A percentile compares a stretch with the other conserved stretches of the same genome.
These are phyloP conservation scores for Dicyrtomina minuta DNA, from an alignment of 2,888 invertebrate genomes.

Conservation along the genomic window DNA sequence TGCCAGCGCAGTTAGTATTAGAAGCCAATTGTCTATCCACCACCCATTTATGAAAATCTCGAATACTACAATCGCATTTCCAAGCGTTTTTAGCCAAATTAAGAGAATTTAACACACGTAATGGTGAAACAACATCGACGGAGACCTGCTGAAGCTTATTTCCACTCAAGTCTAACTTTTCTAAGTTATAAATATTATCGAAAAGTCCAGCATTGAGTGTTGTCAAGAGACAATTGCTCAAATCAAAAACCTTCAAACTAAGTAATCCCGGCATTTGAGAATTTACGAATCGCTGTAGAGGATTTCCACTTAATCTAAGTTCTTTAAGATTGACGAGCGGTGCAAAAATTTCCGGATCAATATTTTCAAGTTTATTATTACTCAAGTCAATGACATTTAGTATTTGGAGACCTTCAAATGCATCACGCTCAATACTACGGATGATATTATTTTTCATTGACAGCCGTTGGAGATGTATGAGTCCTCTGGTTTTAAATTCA, in stretches of 20 bases:
- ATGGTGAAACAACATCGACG: background rate
- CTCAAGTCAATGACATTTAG: constrained; percentile 9
- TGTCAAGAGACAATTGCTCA: constrained; percentile 8
- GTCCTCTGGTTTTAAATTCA: background rate
- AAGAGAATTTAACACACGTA: background rate
- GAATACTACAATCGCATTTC: constrained; percentile 16
- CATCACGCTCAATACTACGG: background rate
- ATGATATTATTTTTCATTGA: constrained; percentile 1
- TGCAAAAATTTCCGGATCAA: constrained; percentile 8
- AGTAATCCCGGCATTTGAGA: background rate
- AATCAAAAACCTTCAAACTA: background rate
- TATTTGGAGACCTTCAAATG: constrained; percentile 13
- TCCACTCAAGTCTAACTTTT: background rate
- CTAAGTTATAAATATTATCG: background rate
- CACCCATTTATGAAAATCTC: background rate
- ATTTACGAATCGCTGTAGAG: background rate
- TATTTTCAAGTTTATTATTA: constrained; percentile 2
- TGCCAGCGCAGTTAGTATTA: background rate
- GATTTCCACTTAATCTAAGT: constrained; percentile 1
- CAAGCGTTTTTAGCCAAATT: constrained; percentile 1
- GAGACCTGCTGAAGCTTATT: background rate
- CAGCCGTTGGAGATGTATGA: constrained; percentile 8
- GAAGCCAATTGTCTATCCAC: background rate
- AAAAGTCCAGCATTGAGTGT: constrained; percentile 2
- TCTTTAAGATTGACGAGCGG: constrained; percentile 5